A percentile compares a stretch with the other conserved stretches of the same genome.
Conservation (phyloP, 2,797 vertebrate species). For the Spheniscus humboldti region DNA sequence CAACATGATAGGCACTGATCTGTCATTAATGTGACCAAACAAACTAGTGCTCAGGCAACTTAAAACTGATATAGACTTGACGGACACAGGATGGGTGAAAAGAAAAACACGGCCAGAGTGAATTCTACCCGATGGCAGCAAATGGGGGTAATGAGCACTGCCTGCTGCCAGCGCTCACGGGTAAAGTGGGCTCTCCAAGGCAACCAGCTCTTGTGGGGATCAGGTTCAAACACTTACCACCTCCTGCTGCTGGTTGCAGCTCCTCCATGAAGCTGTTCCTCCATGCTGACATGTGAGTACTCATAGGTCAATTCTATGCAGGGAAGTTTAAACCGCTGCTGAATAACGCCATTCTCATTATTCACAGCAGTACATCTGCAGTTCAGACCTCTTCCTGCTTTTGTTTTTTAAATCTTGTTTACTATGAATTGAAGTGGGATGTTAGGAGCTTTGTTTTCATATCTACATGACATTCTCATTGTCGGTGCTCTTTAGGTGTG, state of each 20-base stretch:
- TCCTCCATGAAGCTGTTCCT: neutral
- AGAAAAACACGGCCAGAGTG: rapidly evolving
- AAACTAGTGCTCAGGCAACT: neutral
- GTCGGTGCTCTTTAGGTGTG: neutral
- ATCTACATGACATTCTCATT: neutral
- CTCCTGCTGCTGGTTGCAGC: neutral
- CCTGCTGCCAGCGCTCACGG: neutral
- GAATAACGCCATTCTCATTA: neutral
- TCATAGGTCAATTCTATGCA: rapidly evolving
- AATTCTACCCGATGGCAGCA: neutral
- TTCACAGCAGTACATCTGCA: neutral
- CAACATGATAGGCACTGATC: neutral
- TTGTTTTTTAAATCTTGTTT: neutral
- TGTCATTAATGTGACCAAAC: neutral
- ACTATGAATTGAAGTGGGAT: neutral
- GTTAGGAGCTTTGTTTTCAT: neutral
- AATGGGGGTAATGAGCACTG: neutral
- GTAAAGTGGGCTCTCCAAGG: neutral
- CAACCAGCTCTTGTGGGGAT: neutral
- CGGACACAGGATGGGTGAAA: neutral
- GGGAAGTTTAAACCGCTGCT: neutral
- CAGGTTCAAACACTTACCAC: neutral
- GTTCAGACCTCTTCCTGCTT: neutral
- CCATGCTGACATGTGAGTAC: neutral
- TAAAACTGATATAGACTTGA: neutral